These are phyloP conservation scores for Xylocopa sonorina DNA, from an alignment of 1,140 invertebrate species.

Conservation along the genomic window DNA sequence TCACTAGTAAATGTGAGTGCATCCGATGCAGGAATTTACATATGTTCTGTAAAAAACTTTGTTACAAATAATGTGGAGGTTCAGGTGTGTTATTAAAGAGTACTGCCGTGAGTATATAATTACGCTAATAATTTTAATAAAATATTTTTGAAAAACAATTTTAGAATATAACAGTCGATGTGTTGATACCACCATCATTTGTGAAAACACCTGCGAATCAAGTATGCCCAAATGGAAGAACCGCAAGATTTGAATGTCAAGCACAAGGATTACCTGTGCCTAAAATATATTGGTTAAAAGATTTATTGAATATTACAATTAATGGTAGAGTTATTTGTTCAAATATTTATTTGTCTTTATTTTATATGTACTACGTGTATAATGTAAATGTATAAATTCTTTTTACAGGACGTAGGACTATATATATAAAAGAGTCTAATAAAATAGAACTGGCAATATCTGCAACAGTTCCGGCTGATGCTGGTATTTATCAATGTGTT, in stretches of 20 bases:
- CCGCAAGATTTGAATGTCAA: constrained; percentile 87
- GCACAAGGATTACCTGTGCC: constrained; percentile 86
- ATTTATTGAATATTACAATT: constrained; percentile 84
- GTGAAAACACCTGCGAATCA: constrained; percentile 83
- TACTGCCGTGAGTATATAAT: not conserved
- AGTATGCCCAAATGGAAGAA: constrained; percentile 85
- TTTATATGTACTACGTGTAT: not conserved
- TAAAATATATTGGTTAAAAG: constrained; percentile 87
- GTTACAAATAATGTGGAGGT: constrained; percentile 76
- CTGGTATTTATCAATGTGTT: constrained; percentile 90
- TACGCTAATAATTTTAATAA: not conserved
- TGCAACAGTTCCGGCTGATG: constrained; percentile 86
- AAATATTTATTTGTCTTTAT: not conserved
- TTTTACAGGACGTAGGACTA: constrained; percentile 82
- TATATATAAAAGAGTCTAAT: constrained; percentile 76
- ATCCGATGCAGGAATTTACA: constrained; percentile 83
- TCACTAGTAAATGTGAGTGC: constrained; percentile 78
- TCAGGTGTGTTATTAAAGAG: constrained; percentile 73
- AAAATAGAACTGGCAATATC: constrained; percentile 84
- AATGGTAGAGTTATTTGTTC: constrained; percentile 79
- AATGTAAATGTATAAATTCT: not conserved
- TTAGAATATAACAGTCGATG: constrained; percentile 81
- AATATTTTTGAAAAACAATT: constrained; percentile 38
- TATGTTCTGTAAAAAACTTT: constrained; percentile 81
- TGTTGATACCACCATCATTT: constrained; percentile 84